These are phyloP conservation scores for Tethya wilhelma DNA, from an alignment of 37 sponge, comb jelly and placozoan genomes.

Conservation along the genomic window DNA sequence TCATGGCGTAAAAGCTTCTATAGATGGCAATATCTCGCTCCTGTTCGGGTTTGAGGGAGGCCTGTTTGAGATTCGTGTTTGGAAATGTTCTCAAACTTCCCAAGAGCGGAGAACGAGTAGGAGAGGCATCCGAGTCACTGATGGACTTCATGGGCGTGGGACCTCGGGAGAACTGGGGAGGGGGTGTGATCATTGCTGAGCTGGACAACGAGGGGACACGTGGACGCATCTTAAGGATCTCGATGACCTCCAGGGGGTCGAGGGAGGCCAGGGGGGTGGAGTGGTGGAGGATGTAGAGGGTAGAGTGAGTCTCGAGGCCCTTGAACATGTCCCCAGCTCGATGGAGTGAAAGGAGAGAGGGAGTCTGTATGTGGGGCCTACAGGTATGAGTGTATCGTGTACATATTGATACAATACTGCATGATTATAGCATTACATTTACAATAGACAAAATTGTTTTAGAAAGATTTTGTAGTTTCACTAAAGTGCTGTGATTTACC, in stretches of 20 bases:
- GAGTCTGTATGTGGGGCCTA: conserved; percentile 23
- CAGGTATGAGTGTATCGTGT: neutral
- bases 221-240: conserved; percentile 82
- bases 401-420: neutral
- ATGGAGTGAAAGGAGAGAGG: neutral
- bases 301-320: conserved; percentile 90
- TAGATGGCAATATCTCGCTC: conserved; percentile 87
- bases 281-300: conserved; percentile 89
- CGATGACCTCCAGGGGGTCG: conserved; percentile 81
- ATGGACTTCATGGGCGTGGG: conserved; percentile 49
- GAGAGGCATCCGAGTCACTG: conserved; percentile 12
- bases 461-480: neutral
- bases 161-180: conserved; percentile 57
- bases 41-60: conserved; percentile 68
- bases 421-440: neutral
- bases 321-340: conserved; percentile 85
- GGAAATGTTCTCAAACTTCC: neutral
- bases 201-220: conserved; percentile 36
- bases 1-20: conserved; percentile 77
- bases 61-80: neutral
- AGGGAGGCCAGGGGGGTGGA: conserved; percentile 79
- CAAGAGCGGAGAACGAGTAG: conserved; percentile 12
- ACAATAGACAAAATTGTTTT: neutral
- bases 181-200: conserved; percentile 24
- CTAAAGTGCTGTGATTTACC: conserved; percentile 38